A percentile compares a stretch with the other conserved stretches of the same genome.
phyloP scores from a whole-genome alignment of 2,888 invertebrate species.

The Myathropa florea region DNA sequence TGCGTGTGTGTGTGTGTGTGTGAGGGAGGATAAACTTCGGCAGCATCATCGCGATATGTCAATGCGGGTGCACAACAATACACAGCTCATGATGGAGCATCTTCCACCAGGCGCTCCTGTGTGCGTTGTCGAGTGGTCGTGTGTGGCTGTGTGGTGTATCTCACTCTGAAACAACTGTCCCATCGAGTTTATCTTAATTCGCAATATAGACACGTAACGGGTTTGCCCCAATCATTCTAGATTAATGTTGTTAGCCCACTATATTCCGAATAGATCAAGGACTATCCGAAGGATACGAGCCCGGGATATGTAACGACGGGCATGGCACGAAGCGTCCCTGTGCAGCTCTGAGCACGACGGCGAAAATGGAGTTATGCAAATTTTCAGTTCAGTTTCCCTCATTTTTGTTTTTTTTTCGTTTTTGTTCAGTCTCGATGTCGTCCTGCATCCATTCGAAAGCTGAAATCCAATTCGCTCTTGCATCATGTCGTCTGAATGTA shows the following conservation, averaged over 20 bases:
- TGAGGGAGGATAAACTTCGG: not conserved
- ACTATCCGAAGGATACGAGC: constrained; percentile 48
- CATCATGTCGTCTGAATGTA: constrained; percentile 68
- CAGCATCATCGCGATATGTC: constrained; percentile 26
- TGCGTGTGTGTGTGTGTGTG: not conserved
- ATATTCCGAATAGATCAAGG: constrained; percentile 63
- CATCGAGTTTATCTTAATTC: constrained; percentile 70
- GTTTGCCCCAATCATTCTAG: constrained; percentile 68
- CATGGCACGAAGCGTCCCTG: not conserved
- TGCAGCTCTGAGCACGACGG: constrained; percentile 12
- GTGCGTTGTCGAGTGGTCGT: no score
- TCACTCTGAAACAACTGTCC: constrained; percentile 30
- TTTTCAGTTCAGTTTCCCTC: constrained; percentile 22
- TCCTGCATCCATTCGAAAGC: constrained; percentile 11
- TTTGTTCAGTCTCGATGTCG: not conserved
- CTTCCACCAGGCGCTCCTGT: constrained; percentile 7
- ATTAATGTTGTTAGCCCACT: constrained; percentile 69
- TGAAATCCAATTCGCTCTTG: constrained; percentile 66
- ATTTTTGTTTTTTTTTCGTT: not conserved
- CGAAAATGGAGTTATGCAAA: constrained; percentile 70
- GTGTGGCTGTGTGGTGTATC: not conserved
- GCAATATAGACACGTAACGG: constrained; percentile 70
- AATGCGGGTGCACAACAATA: constrained; percentile 12
- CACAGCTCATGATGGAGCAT: constrained; percentile 35
- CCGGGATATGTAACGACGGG: not conserved